Conservation (phyloP, 2,113 vertebrate species). For the Stigmatopora argus region DNA sequence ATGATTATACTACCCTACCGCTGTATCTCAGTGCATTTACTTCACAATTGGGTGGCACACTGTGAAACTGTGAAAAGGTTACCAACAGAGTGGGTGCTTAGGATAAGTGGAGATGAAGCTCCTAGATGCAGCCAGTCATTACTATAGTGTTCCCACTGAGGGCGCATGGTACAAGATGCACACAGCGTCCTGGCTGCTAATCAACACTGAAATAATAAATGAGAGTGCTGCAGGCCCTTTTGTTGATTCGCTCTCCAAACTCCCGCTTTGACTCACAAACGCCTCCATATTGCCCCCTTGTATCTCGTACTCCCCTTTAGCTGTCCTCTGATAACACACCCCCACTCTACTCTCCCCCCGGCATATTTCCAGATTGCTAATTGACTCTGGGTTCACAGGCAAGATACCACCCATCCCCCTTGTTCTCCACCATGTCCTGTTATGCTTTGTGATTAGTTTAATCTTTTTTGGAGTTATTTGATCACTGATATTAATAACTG, state of each 20-base stretch:
- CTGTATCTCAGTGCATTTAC: neutral
- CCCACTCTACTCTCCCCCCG: conserved; percentile 22
- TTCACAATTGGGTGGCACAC: neutral
- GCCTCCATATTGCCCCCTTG: neutral
- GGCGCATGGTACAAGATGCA: neutral
- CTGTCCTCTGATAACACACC: conserved; percentile 41
- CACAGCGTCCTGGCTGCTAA: conserved; percentile 50
- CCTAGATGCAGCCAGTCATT: conserved; percentile 25
- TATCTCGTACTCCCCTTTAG: conserved; percentile 11
- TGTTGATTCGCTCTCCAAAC: conserved; percentile 40
- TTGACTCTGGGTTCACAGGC: conserved; percentile 62
- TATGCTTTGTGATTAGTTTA: conserved; percentile 3
- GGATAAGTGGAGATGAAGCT: conserved; percentile 19
- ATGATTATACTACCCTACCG: neutral
- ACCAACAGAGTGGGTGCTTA: neutral
- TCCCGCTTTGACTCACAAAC: conserved; percentile 19
- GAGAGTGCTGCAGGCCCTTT: conserved; percentile 40
- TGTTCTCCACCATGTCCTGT: neutral
- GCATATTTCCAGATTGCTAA: conserved; percentile 66
- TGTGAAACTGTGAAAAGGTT: neutral
- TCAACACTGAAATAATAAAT: conserved; percentile 54
- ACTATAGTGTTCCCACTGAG: conserved; percentile 22
- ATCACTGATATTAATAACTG: neutral
- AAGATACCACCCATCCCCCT: neutral
- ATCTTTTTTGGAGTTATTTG: no score